These are phyloP conservation scores for Cathartes aura DNA, from an alignment of 2,113 vertebrate genomes.

Conservation along the genomic window DNA sequence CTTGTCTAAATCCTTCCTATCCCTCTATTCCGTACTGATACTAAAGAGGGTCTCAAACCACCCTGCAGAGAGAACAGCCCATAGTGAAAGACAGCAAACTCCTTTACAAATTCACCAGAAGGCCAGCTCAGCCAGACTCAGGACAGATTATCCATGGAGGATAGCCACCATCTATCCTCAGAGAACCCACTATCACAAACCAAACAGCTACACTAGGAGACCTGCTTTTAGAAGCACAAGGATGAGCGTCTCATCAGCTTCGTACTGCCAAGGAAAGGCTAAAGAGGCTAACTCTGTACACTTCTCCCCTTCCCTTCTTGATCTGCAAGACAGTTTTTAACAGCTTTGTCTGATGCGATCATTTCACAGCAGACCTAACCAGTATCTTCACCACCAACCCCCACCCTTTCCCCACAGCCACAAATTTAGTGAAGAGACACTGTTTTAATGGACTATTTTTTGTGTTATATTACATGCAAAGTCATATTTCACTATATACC, in stretches of 20 bases:
- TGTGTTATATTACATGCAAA: background rate
- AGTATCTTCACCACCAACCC: background rate
- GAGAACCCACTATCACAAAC: background rate
- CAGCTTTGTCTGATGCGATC: background rate
- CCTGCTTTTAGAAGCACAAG: background rate
- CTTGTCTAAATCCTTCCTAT: background rate
- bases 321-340: background rate
- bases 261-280: background rate
- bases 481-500: background rate
- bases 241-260: slow-evolving; percentile 11
- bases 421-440: background rate
- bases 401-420: background rate
- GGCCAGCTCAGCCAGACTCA: background rate
- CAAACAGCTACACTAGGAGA: background rate
- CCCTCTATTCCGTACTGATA: background rate
- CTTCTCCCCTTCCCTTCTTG: background rate
- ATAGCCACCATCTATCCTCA: background rate
- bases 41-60: background rate
- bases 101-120: background rate
- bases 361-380: background rate
- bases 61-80: background rate
- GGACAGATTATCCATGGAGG: background rate
- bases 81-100: background rate
- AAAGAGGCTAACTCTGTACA: background rate
- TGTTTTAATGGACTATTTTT: background rate